phyloP scores from a whole-genome alignment of 2,888 invertebrate genomes.

The Yponomeuta evonymella region DNA sequence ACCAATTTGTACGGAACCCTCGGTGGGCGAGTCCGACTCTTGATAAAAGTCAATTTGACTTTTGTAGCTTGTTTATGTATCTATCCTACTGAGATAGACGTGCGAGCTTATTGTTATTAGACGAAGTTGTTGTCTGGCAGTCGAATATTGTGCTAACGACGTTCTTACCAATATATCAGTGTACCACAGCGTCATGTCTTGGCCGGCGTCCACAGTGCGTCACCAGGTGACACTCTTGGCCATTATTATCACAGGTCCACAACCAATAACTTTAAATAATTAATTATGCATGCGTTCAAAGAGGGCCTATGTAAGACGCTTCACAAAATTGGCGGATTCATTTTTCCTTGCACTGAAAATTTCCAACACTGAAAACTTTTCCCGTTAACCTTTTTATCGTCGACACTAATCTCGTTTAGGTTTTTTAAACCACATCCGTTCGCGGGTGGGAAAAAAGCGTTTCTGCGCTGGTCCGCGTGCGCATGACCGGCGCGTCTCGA shows the following conservation, averaged over 20 bases:
- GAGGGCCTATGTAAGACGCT: not conserved
- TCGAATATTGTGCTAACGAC: too few relatives aligned
- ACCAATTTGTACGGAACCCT: too few relatives aligned
- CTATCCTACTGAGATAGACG: too few relatives aligned
- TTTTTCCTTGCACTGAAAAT: not conserved
- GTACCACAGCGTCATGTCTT: slow-evolving; percentile 73
- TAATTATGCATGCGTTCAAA: not conserved
- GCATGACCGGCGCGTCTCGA: slow-evolving; percentile 46
- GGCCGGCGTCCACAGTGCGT: slow-evolving; percentile 63
- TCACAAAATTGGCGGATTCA: not conserved
- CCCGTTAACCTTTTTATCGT: slow-evolving; percentile 19
- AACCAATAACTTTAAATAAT: slow-evolving; percentile 11
- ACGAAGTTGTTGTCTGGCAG: too few relatives aligned
- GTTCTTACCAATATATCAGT: slow-evolving; percentile 68
- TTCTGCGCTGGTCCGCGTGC: slow-evolving; percentile 43
- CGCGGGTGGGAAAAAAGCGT: slow-evolving; percentile 12
- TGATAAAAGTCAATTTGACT: too few relatives aligned
- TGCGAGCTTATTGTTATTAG: too few relatives aligned
- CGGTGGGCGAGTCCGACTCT: too few relatives aligned
- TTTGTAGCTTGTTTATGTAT: too few relatives aligned
- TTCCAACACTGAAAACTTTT: not conserved
- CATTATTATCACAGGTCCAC: slow-evolving; percentile 29
- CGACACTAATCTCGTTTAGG: slow-evolving; percentile 24
- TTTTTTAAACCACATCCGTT: slow-evolving; percentile 35
- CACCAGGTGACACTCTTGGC: slow-evolving; percentile 55